Evolutionary conservation across 2,797 vertebrate species (phyloP).

Genomic region (Phataginus tricuspis): DNA sequence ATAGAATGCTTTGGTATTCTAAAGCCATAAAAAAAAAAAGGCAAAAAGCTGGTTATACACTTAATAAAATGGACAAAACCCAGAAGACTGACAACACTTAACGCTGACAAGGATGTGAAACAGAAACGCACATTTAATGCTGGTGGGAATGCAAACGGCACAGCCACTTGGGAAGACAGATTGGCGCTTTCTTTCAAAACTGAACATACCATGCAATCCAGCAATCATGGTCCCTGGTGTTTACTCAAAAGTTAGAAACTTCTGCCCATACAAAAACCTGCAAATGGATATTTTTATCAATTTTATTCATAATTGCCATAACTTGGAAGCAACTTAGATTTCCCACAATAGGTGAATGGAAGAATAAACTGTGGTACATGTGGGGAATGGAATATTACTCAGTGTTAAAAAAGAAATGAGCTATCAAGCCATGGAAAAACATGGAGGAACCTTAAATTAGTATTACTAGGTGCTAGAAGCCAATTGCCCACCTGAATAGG

Average conservation of each 20-base stretch:
- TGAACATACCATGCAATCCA: background rate
- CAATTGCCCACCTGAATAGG: background rate
- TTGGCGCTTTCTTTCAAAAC: background rate
- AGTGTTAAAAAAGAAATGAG: background rate
- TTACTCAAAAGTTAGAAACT: background rate
- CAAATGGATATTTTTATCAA: background rate
- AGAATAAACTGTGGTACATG: too few relatives aligned
- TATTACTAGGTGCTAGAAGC: background rate
- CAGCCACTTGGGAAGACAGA: background rate
- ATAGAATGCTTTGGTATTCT: constrained; percentile 1
- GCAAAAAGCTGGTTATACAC: background rate
- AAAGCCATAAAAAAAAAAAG: background rate
- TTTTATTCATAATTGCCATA: background rate
- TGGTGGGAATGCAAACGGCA: background rate
- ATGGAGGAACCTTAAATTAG: background rate
- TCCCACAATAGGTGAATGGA: background rate
- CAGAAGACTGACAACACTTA: background rate
- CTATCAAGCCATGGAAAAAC: background rate
- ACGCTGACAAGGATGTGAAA: background rate
- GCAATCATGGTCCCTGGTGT: background rate
- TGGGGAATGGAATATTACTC: background rate
- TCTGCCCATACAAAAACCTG: background rate
- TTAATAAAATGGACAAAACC: background rate
- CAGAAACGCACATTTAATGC: background rate
- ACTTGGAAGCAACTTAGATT: background rate